These are phyloP conservation scores for Nannobrachium achirus DNA, from an alignment of 2,113 vertebrate species.

Conservation along the genomic window DNA sequence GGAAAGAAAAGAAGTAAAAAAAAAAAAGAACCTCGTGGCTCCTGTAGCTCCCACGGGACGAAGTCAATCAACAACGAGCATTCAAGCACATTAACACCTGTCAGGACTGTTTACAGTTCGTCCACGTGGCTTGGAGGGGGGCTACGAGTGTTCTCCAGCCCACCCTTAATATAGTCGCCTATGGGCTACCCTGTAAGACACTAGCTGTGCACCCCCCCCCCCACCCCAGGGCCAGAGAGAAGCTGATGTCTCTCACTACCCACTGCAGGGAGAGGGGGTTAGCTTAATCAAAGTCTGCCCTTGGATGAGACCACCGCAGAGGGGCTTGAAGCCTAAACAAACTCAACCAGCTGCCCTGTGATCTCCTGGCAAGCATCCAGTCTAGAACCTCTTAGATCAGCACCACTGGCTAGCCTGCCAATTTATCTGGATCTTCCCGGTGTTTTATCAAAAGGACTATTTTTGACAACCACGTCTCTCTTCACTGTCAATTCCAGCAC, in stretches of 20 bases:
- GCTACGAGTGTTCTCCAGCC: conserved; percentile 12
- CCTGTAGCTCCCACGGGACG: conserved; percentile 5
- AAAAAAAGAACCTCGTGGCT: background rate
- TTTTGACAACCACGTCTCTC: conserved; percentile 37
- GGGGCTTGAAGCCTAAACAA: conserved; percentile 66
- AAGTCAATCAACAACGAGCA: conserved; percentile 28
- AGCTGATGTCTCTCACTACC: conserved; percentile 20
- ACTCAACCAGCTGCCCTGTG: conserved; percentile 64
- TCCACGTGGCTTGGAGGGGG: background rate
- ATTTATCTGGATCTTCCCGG: conserved; percentile 26
- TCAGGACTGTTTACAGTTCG: conserved; percentile 15
- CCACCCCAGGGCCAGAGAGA: conserved; percentile 3
- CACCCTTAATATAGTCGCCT: conserved; percentile 14
- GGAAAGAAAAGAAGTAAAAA: background rate
- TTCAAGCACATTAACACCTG: conserved; percentile 45
- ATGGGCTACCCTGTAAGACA: conserved; percentile 32
- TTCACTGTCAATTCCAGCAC: conserved; percentile 35
- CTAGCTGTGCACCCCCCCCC: background rate
- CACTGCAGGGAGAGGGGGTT: conserved; percentile 41
- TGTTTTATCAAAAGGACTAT: conserved; percentile 17
- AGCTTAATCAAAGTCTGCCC: conserved; percentile 61
- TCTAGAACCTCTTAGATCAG: conserved; percentile 53
- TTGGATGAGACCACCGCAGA: conserved; percentile 60
- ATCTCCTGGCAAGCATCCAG: conserved; percentile 66
- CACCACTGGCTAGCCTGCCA: conserved; percentile 34